phyloP scores from a whole-genome alignment of 2,888 invertebrate genomes.

The Drosophila buzzatii region DNA sequence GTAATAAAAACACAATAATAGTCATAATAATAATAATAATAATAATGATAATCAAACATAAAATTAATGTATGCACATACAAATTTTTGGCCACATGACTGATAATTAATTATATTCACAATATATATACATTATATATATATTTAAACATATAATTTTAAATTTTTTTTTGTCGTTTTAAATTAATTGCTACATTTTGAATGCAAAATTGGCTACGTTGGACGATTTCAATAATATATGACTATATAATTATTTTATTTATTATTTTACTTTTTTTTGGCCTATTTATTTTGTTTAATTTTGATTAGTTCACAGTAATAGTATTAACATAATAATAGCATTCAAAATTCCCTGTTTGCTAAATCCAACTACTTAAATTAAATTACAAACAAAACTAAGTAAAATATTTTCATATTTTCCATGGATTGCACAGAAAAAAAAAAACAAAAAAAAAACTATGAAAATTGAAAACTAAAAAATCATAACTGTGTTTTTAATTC shows the following conservation, averaged over 20 bases:
- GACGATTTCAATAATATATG: conserved; percentile 43
- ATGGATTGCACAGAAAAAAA: conserved; percentile 42
- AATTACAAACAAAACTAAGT: conserved; percentile 13
- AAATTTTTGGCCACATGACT: conserved; percentile 31
- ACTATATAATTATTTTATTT: conserved; percentile 25
- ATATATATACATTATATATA: conserved; percentile 4
- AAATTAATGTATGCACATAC: conserved; percentile 45
- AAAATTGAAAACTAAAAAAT: neutral
- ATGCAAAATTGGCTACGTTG: conserved; percentile 58
- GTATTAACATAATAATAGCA: conserved; percentile 11
- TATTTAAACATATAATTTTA: conserved; percentile 1
- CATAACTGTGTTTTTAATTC: conserved; percentile 11
- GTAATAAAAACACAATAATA: conserved; percentile 59
- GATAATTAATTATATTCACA: conserved; percentile 27
- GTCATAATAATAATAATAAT: conserved; percentile 40
- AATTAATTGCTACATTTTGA: conserved; percentile 45
- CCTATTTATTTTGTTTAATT: conserved; percentile 1
- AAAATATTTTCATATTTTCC: conserved; percentile 37
- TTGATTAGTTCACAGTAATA: conserved; percentile 10
- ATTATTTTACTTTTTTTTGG: neutral
- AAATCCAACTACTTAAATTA: conserved; percentile 25
- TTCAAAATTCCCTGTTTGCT: conserved; percentile 26
- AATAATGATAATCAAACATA: too few species aligned
- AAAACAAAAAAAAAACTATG: neutral
- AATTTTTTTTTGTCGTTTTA: conserved; percentile 8